Percentiles rank a stretch among this genome's conserved stretches.
phyloP scores from a whole-genome alignment of 1,140 invertebrate genomes.

The Drosophila gunungcola region DNA sequence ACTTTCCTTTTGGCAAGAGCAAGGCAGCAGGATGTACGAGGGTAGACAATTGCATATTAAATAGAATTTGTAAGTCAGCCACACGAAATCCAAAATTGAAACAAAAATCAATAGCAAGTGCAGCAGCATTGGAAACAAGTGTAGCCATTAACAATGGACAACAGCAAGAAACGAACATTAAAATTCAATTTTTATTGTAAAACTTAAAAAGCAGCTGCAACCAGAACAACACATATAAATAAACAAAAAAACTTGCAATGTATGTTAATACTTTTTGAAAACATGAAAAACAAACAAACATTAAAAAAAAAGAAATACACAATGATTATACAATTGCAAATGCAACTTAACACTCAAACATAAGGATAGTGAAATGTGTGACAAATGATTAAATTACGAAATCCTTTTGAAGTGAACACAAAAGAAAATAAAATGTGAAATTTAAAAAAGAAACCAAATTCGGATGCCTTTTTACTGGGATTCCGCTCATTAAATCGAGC shows the following conservation, averaged over 20 bases:
- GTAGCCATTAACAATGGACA: constrained; percentile 13
- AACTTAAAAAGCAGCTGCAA: constrained; percentile 75
- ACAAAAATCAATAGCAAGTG: constrained; percentile 45
- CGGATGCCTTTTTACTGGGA: neutral
- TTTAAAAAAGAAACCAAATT: constrained; percentile 44
- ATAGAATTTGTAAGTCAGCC: constrained; percentile 31
- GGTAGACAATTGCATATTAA: constrained; percentile 43
- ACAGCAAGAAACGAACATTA: constrained; percentile 36
- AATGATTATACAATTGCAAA: constrained; percentile 80
- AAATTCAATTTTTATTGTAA: constrained; percentile 78
- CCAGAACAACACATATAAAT: constrained; percentile 52
- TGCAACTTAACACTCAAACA: constrained; percentile 75
- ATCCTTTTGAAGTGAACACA: constrained; percentile 83
- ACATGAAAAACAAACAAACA: constrained; percentile 55
- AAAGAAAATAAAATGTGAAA: constrained; percentile 83
- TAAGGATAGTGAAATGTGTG: constrained; percentile 81
- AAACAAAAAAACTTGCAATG: constrained; percentile 59
- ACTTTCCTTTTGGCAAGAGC: constrained; percentile 62
- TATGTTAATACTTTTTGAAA: constrained; percentile 79
- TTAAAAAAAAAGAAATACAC: constrained; percentile 46
- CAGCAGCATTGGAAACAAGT: constrained; percentile 57
- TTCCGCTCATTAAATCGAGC: too few relatives aligned
- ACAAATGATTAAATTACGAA: constrained; percentile 79
- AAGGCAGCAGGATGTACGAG: constrained; percentile 27
- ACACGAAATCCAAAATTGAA: constrained; percentile 35